Evolutionary conservation across 1,140 invertebrate genomes (phyloP), one percentile per base, ranked within the genome.

Genomic region (Brachionus rubens): DNA sequence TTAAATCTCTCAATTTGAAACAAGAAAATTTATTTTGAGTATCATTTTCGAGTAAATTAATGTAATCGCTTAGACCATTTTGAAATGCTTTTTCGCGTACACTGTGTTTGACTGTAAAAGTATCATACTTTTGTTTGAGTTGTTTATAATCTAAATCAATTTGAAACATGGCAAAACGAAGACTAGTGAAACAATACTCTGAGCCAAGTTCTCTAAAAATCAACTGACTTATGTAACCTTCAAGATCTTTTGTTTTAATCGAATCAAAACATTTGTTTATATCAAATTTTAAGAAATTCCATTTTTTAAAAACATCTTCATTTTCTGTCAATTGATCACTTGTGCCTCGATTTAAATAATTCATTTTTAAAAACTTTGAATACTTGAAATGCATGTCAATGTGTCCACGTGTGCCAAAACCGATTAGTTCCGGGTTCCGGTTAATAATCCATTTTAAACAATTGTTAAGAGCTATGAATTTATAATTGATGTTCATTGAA

Each of bases 281-380:
- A 33, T 72, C 68, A 41, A 72, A 72, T 54, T 72, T 72, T 9
- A 72, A 10, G 14, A 72, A 72, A 50, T 72, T 72, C 68, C 68
- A 72, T 72, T 72, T 72, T 54, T 72, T 72, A 21, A 65, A 65
- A 65, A 65, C 4, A 4, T 26, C 21, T 41, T 43, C 3, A 5
- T 43, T 24, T 26, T 43, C 59, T 24, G 4, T 43, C 26, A 30
- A 14, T 24, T 36, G 46, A 72, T 50, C 16, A 54, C 24, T 24
- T 6, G 21, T 19, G 21, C 43, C 65, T 47, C 68, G 68, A 50
- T 54, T 72, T 54, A 72, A 50, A 30, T 50, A 72, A 54, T 72
- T 72, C 14, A 72, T n/a, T 0, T 50, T 48, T 30, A 72, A 33
- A 72, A 72, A 72, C n/a, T 36, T 48, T 24, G 46, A 50, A 19